Conservation (phyloP, 2,888 invertebrate species). For the Chaetogeoica ovagalla region DNA sequence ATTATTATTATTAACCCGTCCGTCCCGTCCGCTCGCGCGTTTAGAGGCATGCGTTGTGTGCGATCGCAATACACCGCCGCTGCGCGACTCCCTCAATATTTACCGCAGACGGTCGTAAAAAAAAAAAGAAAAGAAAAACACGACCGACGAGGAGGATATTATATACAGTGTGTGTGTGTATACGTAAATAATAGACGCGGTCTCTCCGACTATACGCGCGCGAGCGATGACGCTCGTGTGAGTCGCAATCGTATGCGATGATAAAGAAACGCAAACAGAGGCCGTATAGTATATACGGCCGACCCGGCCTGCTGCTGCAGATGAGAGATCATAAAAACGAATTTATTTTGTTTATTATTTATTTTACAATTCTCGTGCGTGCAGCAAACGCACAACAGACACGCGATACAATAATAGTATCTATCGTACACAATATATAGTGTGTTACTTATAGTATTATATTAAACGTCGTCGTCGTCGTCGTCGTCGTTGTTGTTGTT, state of each 20-base stretch:
- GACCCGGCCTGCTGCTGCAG: too few relatives aligned
- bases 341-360: too few relatives aligned
- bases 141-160: background rate
- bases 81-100: slow-evolving; percentile 35
- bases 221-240: slow-evolving; percentile 2
- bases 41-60: too few relatives aligned
- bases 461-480: too few relatives aligned
- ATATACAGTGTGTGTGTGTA: background rate
- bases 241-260: slow-evolving; percentile 6
- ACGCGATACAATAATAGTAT: too few relatives aligned
- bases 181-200: slow-evolving; percentile 15
- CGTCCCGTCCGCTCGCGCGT: background rate
- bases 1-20: slow-evolving; percentile 20
- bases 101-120: slow-evolving; percentile 48
- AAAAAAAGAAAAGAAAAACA: slow-evolving; percentile 3
- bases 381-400: too few relatives aligned
- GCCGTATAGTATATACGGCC: background rate
- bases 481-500: too few relatives aligned
- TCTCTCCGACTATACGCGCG: slow-evolving; percentile 10
- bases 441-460: too few relatives aligned
- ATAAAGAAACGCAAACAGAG: slow-evolving; percentile 46
- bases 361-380: too few relatives aligned
- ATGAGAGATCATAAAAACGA: slow-evolving; percentile 20
- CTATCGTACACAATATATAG: too few relatives aligned
- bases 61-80: too few relatives aligned